Percentiles rank a stretch among this genome's conserved stretches.
phyloP scores from a whole-genome alignment of 1,140 invertebrate species.

The Euglossa dilemma region DNA sequence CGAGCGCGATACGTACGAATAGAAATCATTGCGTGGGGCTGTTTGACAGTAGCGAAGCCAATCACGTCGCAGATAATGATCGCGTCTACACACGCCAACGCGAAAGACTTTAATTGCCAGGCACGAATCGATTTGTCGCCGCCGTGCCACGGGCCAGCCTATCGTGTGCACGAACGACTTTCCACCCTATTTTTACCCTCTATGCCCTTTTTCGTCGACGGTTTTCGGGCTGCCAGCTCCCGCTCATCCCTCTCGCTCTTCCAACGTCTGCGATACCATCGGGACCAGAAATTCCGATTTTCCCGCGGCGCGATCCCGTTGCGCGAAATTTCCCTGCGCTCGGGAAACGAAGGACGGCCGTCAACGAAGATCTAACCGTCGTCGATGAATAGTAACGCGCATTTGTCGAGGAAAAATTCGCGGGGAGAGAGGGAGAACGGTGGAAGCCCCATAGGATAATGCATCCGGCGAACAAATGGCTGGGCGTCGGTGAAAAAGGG shows the following conservation, averaged over 20 bases:
- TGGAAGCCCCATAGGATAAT: constrained; percentile 52
- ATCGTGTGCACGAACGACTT: constrained; percentile 56
- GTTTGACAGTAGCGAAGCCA: constrained; percentile 65
- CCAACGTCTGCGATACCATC: neutral
- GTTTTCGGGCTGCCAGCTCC: constrained; percentile 12
- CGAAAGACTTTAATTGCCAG: constrained; percentile 79
- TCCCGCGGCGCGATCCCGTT: neutral
- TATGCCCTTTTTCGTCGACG: neutral
- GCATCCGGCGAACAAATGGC: constrained; percentile 53
- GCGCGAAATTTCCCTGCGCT: neutral
- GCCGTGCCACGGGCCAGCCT: constrained; percentile 58
- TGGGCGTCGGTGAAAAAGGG: constrained; percentile 32
- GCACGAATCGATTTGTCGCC: constrained; percentile 80
- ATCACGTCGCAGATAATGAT: constrained; percentile 77
- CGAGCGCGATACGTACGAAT: neutral
- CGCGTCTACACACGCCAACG: constrained; percentile 66
- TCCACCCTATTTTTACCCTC: constrained; percentile 46
- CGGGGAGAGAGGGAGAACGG: neutral
- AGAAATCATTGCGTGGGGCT: constrained; percentile 6
- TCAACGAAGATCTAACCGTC: neutral
- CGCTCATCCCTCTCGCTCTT: neutral
- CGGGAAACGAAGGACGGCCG: neutral
- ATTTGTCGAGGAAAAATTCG: neutral
- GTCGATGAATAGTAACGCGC: neutral
- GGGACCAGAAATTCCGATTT: no score